These are phyloP conservation scores for Montipora foliosa DNA, from an alignment of 64 coral and sea anemone genomes.

Conservation along the genomic window DNA sequence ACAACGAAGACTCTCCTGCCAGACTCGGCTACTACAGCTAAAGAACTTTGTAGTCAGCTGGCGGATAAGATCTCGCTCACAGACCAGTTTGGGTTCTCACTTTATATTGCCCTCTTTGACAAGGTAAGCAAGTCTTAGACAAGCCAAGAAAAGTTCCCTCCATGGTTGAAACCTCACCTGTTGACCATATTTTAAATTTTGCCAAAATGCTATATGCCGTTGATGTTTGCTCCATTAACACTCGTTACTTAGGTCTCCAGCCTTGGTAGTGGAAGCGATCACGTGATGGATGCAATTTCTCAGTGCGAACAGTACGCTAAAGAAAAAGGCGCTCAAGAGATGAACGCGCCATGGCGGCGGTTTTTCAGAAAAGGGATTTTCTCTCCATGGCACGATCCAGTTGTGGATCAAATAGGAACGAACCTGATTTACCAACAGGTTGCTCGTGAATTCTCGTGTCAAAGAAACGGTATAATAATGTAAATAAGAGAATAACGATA, in stretches of 20 bases:
- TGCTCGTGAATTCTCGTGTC: slow-evolving; percentile 78
- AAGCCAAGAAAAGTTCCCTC: too few species aligned
- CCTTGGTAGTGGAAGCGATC: slow-evolving; percentile 97
- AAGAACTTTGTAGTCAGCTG: slow-evolving; percentile 90
- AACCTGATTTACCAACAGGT: slow-evolving; percentile 98
- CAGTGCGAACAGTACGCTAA: slow-evolving; percentile 99
- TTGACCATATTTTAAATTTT: too few species aligned
- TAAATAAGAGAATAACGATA: too few species aligned
- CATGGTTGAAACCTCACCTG: too few species aligned
- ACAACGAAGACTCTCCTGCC: slow-evolving; percentile 93
- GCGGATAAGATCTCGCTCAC: slow-evolving; percentile 93
- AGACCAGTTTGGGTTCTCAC: slow-evolving; percentile 95
- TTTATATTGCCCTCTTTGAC: slow-evolving; percentile 97
- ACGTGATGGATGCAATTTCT: slow-evolving; percentile 99
- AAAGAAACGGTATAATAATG: too few species aligned
- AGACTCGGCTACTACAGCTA: slow-evolving; percentile 94
- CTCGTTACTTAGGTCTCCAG: slow-evolving; percentile 81
- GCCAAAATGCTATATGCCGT: too few species aligned
- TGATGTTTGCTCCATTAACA: too few species aligned
- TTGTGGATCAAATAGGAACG: slow-evolving; percentile 85
- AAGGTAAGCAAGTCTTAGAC: slow-evolving; percentile 63
- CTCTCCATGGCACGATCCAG: slow-evolving; percentile 96
- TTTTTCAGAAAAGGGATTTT: slow-evolving; percentile 99
- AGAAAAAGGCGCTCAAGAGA: slow-evolving; percentile 90
- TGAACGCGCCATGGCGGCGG: slow-evolving; percentile 97